Evolutionary conservation across 2,797 vertebrate genomes (phyloP).

Genomic region (Arnoldichthys spilopterus): DNA sequence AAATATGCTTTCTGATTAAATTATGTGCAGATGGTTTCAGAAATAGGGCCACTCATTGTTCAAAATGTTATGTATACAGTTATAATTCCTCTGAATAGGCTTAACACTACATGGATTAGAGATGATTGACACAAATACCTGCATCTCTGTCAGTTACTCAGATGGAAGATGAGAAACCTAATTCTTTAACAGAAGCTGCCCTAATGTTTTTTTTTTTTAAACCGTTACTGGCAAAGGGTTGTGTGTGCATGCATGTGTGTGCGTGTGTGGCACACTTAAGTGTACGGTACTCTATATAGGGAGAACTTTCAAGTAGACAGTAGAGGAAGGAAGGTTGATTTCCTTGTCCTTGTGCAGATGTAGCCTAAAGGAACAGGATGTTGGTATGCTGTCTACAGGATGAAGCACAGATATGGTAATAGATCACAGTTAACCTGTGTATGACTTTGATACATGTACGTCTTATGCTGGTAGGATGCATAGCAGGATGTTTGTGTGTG

Average conservation of each 20-base stretch:
- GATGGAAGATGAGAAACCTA: background rate
- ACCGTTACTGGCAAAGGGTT: background rate
- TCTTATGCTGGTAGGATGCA: constrained; percentile 40
- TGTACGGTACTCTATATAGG: constrained; percentile 32
- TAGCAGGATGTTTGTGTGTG: constrained; percentile 52
- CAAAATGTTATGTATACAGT: background rate
- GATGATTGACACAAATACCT: background rate
- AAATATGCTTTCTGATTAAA: constrained; percentile 2
- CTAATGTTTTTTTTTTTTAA: background rate
- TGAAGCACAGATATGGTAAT: constrained; percentile 47
- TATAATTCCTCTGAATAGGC: background rate
- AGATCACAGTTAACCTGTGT: constrained; percentile 25
- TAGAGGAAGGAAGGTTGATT: constrained; percentile 76
- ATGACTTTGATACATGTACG: constrained; percentile 15
- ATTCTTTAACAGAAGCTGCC: no score
- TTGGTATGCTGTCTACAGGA: constrained; percentile 61
- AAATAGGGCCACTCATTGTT: background rate
- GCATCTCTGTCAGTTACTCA: background rate
- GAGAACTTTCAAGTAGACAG: constrained; percentile 46
- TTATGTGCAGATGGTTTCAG: background rate
- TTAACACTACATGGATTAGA: background rate
- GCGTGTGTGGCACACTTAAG: constrained; percentile 26
- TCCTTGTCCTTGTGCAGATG: constrained; percentile 66
- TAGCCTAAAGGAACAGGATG: constrained; percentile 76
- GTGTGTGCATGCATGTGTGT: constrained; percentile 33